Base-by-base conservation (phyloP, 1,140 invertebrate genomes). In the Trichonephila inaurata region DNA sequence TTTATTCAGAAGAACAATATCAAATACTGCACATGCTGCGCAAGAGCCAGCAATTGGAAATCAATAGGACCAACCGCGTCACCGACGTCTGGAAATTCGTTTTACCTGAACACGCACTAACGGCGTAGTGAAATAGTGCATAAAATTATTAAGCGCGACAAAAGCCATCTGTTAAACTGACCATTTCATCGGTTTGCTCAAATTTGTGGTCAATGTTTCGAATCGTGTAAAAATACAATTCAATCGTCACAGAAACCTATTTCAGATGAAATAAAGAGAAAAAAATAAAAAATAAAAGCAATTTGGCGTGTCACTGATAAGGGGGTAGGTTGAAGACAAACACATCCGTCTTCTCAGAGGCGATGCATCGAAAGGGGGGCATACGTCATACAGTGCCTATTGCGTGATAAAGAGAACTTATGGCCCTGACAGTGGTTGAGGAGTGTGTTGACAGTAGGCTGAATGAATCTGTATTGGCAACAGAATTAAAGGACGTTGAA, bases 141-240 rank as follows among this genome's bases (percentile, higher is more conserved):
- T 77, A 87, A 86, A 92, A 85, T 87, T 92, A 92, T 87, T 60
- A 87, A 85, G 44, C 33, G 72, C 40, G 58, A 85, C 77, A 92
- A 69, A 83, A 69, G 40, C 64, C 91, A 92, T 92, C 83, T 87
- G 82, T 61, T 86, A 92, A 92, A 87, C 83, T 92, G 91, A 60
- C 91, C 83, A 66, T 87, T 91, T 61, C 89, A 91, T 91, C 69
- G 66, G 88, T 89, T 85, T 40, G 64, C 88, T 72, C 40, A 89
- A 58, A 89, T 89, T 89, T 58, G 64, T 92, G 90, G 81, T 92
- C 91, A 92, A 86, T 87, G 64, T 87, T 33, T 72, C 82, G 91
- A 92, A 87, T 87, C 91, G 62, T 92, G 83, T 92, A 86, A 92
- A 92, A 92, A 92, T 72, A 72, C 83, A 24, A 92, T 92, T 92